Base-by-base conservation (phyloP, 1,140 invertebrate species). In the Diachasmimorpha longicaudata region DNA sequence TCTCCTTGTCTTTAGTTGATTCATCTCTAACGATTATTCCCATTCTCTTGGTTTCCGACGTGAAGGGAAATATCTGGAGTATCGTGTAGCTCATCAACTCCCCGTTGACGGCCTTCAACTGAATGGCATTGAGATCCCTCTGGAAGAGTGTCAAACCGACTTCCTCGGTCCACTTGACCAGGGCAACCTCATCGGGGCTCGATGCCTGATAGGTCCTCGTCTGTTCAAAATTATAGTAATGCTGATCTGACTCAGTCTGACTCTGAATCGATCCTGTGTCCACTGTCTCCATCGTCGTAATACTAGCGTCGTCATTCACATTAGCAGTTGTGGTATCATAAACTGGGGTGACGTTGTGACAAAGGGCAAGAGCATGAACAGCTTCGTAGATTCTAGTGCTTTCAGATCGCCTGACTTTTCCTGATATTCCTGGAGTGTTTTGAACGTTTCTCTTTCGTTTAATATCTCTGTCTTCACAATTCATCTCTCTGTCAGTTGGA, bases 331-430 rank as follows among this genome's bases (percentile, higher is more conserved):
- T 83, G 4, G 90, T 89, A 81, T 99, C 97, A 84, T 95, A 97
- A 5, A 99, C 97, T 0, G 99, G 99, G 0, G 99, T 99, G 0
- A 99, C 99, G 89, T 99, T 99, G 86, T 99, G 98, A 89, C 99
- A 99, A 5, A 99, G 88, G 0, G 98, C 98, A 13, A 99, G 88
- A 0, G 98, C 97, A 81, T 96, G 93, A 6, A 99, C 96, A 0
- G 97, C 96, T 81, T 99, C 95, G 90, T 93, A 94, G 52, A 98
- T 93, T 48, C 96, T 91, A 48, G 93, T 95, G 55, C 93, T 92
- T 80, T 95, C 94, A 0, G 93, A 93, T 74, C 92, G 86, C 76
- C 92, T 87, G 74, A 93, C 90, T 80, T 93, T 86, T 75, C 89
- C 89, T 0, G 86, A 85, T 23, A 44, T 23, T 13, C 13, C 42